Evolutionary conservation across 2,888 invertebrate species (phyloP), one percentile per base, ranked within the genome.

Genomic region (Erannis defoliaria): DNA sequence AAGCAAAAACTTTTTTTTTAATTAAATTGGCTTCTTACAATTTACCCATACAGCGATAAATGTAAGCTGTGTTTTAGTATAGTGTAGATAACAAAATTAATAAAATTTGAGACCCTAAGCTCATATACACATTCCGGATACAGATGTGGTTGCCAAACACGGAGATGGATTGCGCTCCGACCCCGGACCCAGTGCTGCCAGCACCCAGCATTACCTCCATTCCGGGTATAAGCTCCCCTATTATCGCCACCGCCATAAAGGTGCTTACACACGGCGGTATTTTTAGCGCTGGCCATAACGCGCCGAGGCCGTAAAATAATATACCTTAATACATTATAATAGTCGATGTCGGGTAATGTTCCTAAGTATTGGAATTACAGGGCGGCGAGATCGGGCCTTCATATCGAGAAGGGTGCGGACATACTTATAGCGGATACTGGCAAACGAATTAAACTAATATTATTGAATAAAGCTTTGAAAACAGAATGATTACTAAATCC

Each of bases 291-390:
- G 76, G 75, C 87, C 84, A 85, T 90, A 90, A 90, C 86, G 86
- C 81, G 73, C 76, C 75, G 78, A 78, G 76, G 83, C 86, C 87
- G 84, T 90, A 86, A 90, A 90, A 93, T 93, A 92, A 92, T 92
- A 93, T 84, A 87, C 86, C 90, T 88, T 93, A 90, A 92, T 92
- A 92, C 90, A 88, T 92, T 91, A 93, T 93, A 93, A 93, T 92
- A 91, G 92, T 89, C 84, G 89, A 87, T 85, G 86, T 85, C 83
- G 83, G 89, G 86, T 93, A 93, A 93, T 92, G 88, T 86, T 86
- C 86, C 81, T 90, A 90, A 90, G 90, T 86, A 90, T 89, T 89
- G 88, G 90, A 91, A 91, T 92, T 92, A 92, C 87, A 92, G 90
- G 90, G 91, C 92, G 91, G 91, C 81, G 85, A 72, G 82, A 78